Percentiles rank a stretch among this genome's conserved stretches.
These are phyloP conservation scores for Parnassius smintheus DNA, from an alignment of 2,888 invertebrate genomes.

Conservation along the genomic window DNA sequence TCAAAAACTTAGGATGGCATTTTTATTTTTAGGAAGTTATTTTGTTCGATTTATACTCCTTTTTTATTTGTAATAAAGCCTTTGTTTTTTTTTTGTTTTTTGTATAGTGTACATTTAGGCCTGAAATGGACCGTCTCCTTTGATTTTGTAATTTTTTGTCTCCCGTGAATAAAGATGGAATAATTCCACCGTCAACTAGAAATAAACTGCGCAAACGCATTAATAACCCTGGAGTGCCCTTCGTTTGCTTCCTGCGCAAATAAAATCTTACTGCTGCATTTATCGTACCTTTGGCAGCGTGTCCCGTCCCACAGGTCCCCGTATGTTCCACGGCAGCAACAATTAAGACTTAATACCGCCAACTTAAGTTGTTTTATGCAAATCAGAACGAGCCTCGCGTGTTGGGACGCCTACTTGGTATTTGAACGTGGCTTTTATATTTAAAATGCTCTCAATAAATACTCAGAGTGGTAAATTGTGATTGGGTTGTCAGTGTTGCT, in stretches of 20 bases:
- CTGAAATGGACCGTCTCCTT: too few species aligned
- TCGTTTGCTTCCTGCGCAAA: constrained; percentile 35
- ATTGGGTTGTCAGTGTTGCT: constrained; percentile 36
- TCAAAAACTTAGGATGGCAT: too few species aligned
- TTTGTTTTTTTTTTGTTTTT: too few species aligned
- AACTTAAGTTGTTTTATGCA: constrained; percentile 78
- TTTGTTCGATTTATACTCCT: too few species aligned
- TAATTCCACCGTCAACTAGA: constrained; percentile 18
- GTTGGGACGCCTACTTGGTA: constrained; percentile 68
- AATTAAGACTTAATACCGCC: constrained; percentile 79
- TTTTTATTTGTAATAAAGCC: too few species aligned
- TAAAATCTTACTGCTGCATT: constrained; percentile 66
- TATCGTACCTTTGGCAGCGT: constrained; percentile 60
- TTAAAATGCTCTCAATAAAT: constrained; percentile 52
- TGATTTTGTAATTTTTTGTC: not conserved
- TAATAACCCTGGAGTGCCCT: constrained; percentile 25
- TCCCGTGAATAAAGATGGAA: constrained; percentile 11
- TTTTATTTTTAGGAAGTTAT: too few species aligned
- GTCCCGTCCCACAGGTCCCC: constrained; percentile 62
- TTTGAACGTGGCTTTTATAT: constrained; percentile 49
- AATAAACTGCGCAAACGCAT: constrained; percentile 19
- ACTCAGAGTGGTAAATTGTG: constrained; percentile 40
- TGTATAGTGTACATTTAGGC: too few species aligned
- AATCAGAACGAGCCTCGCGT: constrained; percentile 69
- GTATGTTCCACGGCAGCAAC: constrained; percentile 61